Conservation (phyloP, 2,888 invertebrate genomes). For the Lapara coniferarum region DNA sequence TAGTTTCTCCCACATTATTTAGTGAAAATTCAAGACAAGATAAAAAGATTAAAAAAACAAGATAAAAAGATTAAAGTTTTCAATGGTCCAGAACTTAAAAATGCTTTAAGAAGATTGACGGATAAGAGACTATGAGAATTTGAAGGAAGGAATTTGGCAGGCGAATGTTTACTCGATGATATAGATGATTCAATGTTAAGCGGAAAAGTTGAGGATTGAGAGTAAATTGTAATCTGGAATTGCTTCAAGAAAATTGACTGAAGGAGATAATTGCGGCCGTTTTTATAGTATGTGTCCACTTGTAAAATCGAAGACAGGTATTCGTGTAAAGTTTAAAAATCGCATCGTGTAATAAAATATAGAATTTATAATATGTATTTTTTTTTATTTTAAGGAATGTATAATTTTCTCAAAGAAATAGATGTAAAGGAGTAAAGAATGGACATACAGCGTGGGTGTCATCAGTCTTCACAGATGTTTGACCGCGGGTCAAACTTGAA, state of each 20-base stretch:
- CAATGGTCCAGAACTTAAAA: not conserved
- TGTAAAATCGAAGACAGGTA: conserved; percentile 8
- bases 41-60: not conserved
- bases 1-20: too few species aligned
- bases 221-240: too few species aligned
- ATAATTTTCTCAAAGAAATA: conserved; percentile 8
- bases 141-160: too few species aligned
- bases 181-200: too few species aligned
- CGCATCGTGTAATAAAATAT: conserved; percentile 5
- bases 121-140: not conserved
- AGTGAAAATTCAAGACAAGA: not conserved
- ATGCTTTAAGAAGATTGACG: not conserved
- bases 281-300: not conserved
- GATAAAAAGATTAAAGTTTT: not conserved
- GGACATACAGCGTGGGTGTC: conserved; percentile 21
- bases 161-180: too few species aligned
- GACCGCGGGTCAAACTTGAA: conserved; percentile 13
- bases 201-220: too few species aligned
- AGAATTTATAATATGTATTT: not conserved
- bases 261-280: not conserved
- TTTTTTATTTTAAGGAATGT: conserved; percentile 18
- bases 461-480: conserved; percentile 18
- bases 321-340: conserved; percentile 18
- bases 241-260: not conserved
- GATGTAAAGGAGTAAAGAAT: conserved; percentile 17